Conservation (phyloP, 2,113 vertebrate genomes). For the Prolemur simus region DNA sequence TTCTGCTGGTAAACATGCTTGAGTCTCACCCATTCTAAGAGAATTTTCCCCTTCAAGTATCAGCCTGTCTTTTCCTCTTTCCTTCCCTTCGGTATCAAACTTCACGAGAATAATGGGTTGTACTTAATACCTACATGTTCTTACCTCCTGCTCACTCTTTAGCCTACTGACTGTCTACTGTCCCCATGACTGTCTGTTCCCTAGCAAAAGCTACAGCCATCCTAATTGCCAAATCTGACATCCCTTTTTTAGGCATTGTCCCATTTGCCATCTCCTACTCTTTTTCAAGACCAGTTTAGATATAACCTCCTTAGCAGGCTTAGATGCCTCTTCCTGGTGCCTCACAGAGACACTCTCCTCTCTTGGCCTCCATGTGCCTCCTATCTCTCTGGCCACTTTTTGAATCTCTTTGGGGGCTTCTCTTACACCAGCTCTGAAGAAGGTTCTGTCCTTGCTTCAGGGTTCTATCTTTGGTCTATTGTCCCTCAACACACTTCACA, state of each 20-base stretch:
- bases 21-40: not conserved
- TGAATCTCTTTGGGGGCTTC: not conserved
- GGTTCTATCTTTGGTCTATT: not conserved
- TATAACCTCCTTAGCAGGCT: not conserved
- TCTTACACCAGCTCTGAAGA: not conserved
- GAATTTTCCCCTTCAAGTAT: not conserved
- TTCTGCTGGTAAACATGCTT: not conserved
- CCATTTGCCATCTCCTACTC: not conserved
- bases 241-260: not conserved
- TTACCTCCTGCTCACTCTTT: not conserved
- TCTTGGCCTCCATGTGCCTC: not conserved
- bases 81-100: not conserved
- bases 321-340: not conserved
- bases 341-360: not conserved
- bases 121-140: not conserved
- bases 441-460: not conserved
- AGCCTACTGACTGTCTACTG: not conserved
- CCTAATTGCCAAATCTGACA: not conserved
- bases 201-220: not conserved
- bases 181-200: not conserved
- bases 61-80: not conserved
- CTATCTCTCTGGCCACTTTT: not conserved
- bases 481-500: not conserved
- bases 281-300: not conserved
- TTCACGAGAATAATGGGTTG: not conserved